Conservation (phyloP, 2,113 vertebrate genomes). For the Sylvilagus bachmani region DNA sequence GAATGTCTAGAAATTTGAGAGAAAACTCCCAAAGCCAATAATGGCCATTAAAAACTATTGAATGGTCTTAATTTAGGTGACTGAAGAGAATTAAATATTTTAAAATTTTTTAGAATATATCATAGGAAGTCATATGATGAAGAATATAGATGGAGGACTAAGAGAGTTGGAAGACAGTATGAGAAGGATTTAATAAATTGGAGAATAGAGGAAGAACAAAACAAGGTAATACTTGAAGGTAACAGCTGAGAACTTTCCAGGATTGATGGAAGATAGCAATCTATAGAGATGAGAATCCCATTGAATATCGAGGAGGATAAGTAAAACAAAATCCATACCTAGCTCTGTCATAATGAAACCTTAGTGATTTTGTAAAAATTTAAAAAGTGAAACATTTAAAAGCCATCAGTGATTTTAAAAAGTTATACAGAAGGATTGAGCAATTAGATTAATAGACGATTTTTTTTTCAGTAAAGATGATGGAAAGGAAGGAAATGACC, state of each 20-base stretch:
- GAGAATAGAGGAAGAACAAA: background rate
- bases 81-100: conserved; percentile 39
- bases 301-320: background rate
- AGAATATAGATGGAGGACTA: background rate
- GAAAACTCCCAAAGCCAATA: background rate
- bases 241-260: background rate
- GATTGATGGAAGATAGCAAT: background rate
- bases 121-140: background rate
- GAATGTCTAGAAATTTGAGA: background rate
- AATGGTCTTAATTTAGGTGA: background rate
- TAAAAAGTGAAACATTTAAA: background rate
- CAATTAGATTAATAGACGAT: too few species aligned
- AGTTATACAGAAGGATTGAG: too few species aligned
- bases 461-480: too few species aligned
- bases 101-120: background rate
- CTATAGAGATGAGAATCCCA: background rate
- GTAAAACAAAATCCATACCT: background rate
- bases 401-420: background rate
- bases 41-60: background rate
- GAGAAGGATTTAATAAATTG: background rate
- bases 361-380: conserved; percentile 1
- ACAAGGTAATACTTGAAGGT: background rate
- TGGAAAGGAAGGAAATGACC: too few species aligned
- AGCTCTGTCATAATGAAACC: background rate
- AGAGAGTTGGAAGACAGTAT: background rate